Evolutionary conservation across 2,888 invertebrate genomes (phyloP).

Genomic region (Troilus luridus): DNA sequence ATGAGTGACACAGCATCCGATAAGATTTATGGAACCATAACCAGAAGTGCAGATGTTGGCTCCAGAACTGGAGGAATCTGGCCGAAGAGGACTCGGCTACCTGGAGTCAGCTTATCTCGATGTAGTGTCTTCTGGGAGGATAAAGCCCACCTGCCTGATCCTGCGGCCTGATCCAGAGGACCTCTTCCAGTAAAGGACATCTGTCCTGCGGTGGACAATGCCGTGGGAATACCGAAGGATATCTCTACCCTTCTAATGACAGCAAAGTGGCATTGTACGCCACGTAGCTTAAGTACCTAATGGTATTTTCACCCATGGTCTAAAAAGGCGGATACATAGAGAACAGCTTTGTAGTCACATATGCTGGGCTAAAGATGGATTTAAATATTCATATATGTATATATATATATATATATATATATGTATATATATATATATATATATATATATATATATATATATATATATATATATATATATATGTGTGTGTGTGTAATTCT

Average conservation of each 20-base stretch:
- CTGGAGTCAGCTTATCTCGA: constrained; percentile 34
- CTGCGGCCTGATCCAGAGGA: constrained; percentile 20
- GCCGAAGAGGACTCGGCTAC: background rate
- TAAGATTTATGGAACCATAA: constrained; percentile 45
- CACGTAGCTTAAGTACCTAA: background rate
- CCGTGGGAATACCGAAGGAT: background rate
- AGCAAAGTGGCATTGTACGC: background rate
- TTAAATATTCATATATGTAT: too few relatives aligned
- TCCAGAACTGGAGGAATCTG: background rate
- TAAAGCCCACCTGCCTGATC: constrained; percentile 23
- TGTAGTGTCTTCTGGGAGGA: constrained; percentile 2
- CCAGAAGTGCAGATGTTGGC: background rate
- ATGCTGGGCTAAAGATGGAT: too few relatives aligned
- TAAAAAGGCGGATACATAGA: background rate
- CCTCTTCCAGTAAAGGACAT: background rate
- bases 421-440: too few relatives aligned
- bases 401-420: too few relatives aligned
- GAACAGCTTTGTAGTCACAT: background rate
- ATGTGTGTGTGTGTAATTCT: too few relatives aligned
- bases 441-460: too few relatives aligned
- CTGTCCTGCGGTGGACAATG: constrained; percentile 31
- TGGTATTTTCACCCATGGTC: background rate
- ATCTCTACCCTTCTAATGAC: background rate
- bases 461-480: too few relatives aligned
- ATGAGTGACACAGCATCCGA: constrained; percentile 1